Percentiles rank a stretch among this genome's conserved stretches.
Evolutionary conservation across 2,797 vertebrate species (phyloP).

Genomic region (Sebastes umbrosus): DNA sequence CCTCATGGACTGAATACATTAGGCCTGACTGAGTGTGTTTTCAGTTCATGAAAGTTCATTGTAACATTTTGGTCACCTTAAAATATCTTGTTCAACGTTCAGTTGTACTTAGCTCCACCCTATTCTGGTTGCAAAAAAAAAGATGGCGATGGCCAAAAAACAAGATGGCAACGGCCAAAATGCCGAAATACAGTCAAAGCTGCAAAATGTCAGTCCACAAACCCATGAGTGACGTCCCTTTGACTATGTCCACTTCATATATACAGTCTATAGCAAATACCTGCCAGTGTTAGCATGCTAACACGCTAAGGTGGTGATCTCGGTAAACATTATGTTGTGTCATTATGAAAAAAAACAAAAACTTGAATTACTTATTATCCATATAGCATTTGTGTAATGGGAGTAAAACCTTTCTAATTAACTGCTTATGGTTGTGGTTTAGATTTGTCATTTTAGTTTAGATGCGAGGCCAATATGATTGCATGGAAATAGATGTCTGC

Average conservation of each 20-base stretch:
- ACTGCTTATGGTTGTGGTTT: background rate
- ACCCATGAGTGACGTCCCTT: too few species aligned
- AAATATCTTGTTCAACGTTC: too few species aligned
- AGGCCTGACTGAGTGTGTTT: too few species aligned
- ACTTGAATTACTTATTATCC: background rate
- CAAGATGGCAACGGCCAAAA: too few species aligned
- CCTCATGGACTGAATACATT: too few species aligned
- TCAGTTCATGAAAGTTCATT: too few species aligned
- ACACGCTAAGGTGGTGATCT: background rate
- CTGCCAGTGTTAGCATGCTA: background rate
- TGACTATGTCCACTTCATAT: too few species aligned
- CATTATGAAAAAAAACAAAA: background rate
- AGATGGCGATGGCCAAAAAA: rapidly evolving
- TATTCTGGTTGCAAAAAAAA: too few species aligned
- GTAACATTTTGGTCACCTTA: too few species aligned
- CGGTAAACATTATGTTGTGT: background rate
- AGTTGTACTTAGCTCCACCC: too few species aligned
- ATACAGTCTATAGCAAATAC: too few species aligned
- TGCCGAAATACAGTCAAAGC: rapidly evolving
- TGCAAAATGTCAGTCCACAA: too few species aligned
- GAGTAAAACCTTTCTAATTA: background rate
- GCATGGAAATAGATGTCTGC: background rate
- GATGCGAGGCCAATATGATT: background rate
- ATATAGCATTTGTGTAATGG: background rate
- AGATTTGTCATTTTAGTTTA: background rate